Percentiles rank a stretch among this genome's conserved stretches.
These are phyloP conservation scores for Steatocranus sp. DNA, from an alignment of 2,797 vertebrate species.

Conservation along the genomic window DNA sequence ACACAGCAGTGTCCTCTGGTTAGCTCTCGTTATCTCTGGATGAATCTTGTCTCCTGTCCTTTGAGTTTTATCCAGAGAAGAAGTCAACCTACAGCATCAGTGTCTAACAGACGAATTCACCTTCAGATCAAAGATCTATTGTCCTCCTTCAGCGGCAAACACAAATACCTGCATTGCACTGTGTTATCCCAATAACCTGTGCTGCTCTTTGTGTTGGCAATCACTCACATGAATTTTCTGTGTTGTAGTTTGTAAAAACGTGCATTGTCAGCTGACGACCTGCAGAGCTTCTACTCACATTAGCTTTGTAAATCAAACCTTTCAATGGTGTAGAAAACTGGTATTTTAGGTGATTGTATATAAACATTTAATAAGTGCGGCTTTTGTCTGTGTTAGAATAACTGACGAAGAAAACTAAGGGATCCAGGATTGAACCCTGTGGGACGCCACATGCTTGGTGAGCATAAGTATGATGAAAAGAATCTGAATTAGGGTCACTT, in stretches of 20 bases:
- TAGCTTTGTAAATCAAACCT: neutral
- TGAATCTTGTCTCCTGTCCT: neutral
- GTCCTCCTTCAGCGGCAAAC: neutral
- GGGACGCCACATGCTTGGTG: neutral
- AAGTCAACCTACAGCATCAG: neutral
- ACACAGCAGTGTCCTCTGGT: neutral
- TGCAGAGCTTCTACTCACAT: neutral
- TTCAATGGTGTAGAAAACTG: neutral
- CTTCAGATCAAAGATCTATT: neutral
- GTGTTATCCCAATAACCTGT: neutral
- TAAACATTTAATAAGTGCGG: neutral
- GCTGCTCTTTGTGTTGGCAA: neutral
- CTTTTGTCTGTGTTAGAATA: neutral
- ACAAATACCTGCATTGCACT: neutral
- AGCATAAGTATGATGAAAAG: neutral
- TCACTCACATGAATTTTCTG: neutral
- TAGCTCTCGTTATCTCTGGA: neutral
- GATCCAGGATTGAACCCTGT: neutral
- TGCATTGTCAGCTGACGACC: neutral
- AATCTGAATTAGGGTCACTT: neutral
- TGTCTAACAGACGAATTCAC: neutral
- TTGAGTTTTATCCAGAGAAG: neutral
- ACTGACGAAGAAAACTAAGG: neutral
- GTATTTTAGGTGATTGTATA: neutral
- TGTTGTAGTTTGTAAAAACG: neutral